phyloP scores from a whole-genome alignment of 1,140 invertebrate genomes.

The Monochamus saltuarius region DNA sequence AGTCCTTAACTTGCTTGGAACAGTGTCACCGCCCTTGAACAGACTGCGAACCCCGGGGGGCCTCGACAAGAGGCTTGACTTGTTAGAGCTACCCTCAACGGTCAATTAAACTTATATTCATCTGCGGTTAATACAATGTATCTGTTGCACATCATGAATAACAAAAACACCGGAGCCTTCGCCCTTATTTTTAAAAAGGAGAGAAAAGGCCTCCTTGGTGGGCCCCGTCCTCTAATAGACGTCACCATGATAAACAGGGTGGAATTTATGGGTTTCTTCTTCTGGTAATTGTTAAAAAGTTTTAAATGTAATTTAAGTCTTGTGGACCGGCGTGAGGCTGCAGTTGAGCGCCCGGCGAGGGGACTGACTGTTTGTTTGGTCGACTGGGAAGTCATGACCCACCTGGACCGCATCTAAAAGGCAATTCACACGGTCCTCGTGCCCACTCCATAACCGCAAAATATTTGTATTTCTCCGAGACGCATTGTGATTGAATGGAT shows the following conservation, averaged over 20 bases:
- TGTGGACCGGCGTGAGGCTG: too few relatives aligned
- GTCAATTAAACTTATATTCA: constrained; percentile 44
- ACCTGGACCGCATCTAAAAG: too few relatives aligned
- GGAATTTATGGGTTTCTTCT: constrained; percentile 36
- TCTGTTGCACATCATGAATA: constrained; percentile 32
- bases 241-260: constrained; percentile 30
- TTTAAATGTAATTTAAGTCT: too few relatives aligned
- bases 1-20: too few relatives aligned
- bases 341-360: too few relatives aligned
- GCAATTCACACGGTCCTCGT: too few relatives aligned
- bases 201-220: constrained; percentile 23
- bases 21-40: too few relatives aligned
- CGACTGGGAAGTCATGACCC: too few relatives aligned
- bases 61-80: constrained; percentile 5
- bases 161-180: constrained; percentile 31
- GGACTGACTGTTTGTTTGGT: too few relatives aligned
- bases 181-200: constrained; percentile 25
- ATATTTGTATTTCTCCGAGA: constrained; percentile 21
- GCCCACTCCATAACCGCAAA: constrained; percentile 24
- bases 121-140: constrained; percentile 38
- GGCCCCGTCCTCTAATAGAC: constrained; percentile 30
- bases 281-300: too few relatives aligned
- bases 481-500: constrained; percentile 26
- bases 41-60: constrained; percentile 1
- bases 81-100: constrained; percentile 27